A percentile compares a stretch with the other conserved stretches of the same genome.
These are phyloP conservation scores for Bubo blakistoni DNA, from an alignment of 2,113 vertebrate genomes.

Conservation along the genomic window DNA sequence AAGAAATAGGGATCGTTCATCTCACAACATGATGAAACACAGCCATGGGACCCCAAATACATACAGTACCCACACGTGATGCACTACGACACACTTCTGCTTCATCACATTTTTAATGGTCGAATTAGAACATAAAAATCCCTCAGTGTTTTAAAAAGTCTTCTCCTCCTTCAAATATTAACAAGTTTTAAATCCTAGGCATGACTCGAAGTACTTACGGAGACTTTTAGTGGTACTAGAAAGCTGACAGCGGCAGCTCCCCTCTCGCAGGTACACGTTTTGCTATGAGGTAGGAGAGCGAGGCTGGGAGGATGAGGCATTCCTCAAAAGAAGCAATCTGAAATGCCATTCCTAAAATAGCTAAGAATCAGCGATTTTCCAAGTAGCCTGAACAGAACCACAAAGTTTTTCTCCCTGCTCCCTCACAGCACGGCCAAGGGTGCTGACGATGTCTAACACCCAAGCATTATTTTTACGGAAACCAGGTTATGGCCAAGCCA, in stretches of 20 bases:
- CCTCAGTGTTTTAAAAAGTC: neutral
- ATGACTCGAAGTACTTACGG: neutral
- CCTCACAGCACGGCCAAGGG: neutral
- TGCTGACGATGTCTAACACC: neutral
- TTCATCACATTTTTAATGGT: neutral
- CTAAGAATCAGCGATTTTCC: neutral
- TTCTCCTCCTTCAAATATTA: neutral
- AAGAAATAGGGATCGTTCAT: neutral
- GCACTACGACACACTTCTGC: neutral
- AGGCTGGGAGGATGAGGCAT: neutral
- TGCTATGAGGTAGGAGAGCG: rapidly evolving
- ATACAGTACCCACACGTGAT: rapidly evolving
- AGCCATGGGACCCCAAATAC: neutral
- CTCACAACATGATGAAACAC: neutral
- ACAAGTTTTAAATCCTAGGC: neutral
- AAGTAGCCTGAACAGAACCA: neutral
- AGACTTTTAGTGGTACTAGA: neutral
- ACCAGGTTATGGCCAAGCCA: neutral
- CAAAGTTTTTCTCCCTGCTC: neutral
- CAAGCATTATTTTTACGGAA: neutral
- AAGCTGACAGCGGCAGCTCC: neutral
- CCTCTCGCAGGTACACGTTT: neutral
- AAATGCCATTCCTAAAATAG: slow-evolving; percentile 34
- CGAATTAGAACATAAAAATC: neutral
- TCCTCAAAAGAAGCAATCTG: neutral